phyloP scores from a whole-genome alignment of 2,797 vertebrate species.

The Acipenser transmontanus region DNA sequence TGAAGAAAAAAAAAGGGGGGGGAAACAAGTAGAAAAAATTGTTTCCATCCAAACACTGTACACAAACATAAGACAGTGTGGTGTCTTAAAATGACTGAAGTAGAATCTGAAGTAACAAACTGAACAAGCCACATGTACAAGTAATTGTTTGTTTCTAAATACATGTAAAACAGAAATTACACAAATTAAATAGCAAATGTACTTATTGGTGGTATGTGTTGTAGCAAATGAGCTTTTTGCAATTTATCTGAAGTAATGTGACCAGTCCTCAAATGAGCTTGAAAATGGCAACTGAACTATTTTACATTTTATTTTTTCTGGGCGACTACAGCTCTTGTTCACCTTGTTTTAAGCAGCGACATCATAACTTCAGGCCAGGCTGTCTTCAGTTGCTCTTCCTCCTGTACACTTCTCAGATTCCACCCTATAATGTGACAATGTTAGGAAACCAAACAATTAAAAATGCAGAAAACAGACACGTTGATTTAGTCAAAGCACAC shows the following conservation, averaged over 20 bases:
- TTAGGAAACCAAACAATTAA: slow-evolving; percentile 77
- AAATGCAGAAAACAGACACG: slow-evolving; percentile 46
- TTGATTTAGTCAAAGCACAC: slow-evolving; percentile 9
- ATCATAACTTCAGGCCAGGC: slow-evolving; percentile 78
- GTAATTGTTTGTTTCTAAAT: slow-evolving; percentile 5
- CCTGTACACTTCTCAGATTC: slow-evolving; percentile 65
- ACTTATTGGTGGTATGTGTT: neutral
- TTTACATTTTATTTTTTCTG: slow-evolving; percentile 67
- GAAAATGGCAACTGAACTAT: slow-evolving; percentile 3
- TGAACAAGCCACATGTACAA: slow-evolving; percentile 7
- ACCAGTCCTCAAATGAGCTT: slow-evolving; percentile 10
- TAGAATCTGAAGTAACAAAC: slow-evolving; percentile 6
- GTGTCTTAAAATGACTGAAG: neutral
- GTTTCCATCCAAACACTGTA: slow-evolving; percentile 7
- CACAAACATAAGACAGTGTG: neutral
- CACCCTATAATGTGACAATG: slow-evolving; percentile 79
- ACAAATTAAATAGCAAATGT: slow-evolving; percentile 1
- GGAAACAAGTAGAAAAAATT: neutral
- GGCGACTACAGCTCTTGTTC: slow-evolving; percentile 97
- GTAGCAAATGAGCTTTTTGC: neutral
- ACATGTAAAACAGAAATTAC: slow-evolving; percentile 7
- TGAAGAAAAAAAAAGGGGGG: slow-evolving; percentile 1
- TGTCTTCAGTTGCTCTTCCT: slow-evolving; percentile 74
- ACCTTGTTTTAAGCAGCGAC: slow-evolving; percentile 95
- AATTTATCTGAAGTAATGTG: neutral